Evolutionary conservation across 2,113 vertebrate genomes (phyloP), one percentile per base, ranked within the genome.

Genomic region (Esox niger): DNA sequence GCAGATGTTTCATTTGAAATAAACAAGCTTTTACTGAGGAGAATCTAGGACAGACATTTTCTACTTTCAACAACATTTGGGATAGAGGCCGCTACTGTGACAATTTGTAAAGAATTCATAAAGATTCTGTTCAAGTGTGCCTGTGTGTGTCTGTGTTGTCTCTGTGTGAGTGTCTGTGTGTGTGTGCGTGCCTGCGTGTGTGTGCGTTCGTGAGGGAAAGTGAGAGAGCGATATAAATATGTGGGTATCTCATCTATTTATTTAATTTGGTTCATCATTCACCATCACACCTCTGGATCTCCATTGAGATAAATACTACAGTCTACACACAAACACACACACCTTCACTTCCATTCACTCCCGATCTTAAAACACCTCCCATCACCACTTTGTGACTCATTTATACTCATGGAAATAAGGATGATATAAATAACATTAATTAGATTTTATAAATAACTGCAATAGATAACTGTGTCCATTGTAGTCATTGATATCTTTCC

Each of bases 391-490:
- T 69, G 76, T 84, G 79, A 88, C 79, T 86, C 85, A 88, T 78
- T 74, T 64, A 32, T 88, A 83, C 82, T 84, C 66, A 86, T 81
- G 82, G 82, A 84, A 84, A 84, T 81, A 68, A 79, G 75, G 79
- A 64, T 21, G 74, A 74, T 86, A 89, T 80, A 87, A 86, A 89
- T 86, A 84, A 85, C 74, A 71, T 68, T 85, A 81, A 82, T 89
- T 77, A 77, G 79, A 81, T 82, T 73, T 84, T 87, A 85, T 81
- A 85, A 86, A 86, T 84, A 88, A 83, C 87, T 73, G 73, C 64
- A 82, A 76, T 82, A n/a, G n/a, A n/a, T n/a, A 81, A 85, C 80
- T 76, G 71, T 56, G 56, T 74, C 43, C 65, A 56, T 55, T 74
- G 62, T 81, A 82, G 81, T 75, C 56, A 38, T 73, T 78, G 75